These are phyloP conservation scores for Cecidostiba fungosa DNA, from an alignment of 2,888 invertebrate species.

Conservation along the genomic window DNA sequence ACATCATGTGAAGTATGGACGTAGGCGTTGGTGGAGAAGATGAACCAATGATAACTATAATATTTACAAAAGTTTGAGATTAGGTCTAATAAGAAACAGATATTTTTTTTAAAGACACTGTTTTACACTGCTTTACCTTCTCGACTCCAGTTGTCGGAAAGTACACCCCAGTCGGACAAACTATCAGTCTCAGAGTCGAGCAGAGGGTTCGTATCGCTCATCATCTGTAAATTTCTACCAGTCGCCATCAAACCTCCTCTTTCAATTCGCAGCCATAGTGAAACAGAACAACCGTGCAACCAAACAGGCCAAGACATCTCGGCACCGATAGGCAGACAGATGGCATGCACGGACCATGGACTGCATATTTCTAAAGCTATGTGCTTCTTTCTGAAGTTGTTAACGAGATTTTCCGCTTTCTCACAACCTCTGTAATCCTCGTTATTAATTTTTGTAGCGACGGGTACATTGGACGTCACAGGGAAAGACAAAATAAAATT, in stretches of 20 bases:
- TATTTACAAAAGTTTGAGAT: neutral
- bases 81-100: slow-evolving; percentile 19
- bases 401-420: slow-evolving; percentile 76
- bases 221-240: slow-evolving; percentile 65
- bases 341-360: slow-evolving; percentile 78
- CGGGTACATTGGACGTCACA: neutral
- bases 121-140: slow-evolving; percentile 71
- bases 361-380: slow-evolving; percentile 76
- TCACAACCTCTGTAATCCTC: slow-evolving; percentile 73
- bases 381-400: slow-evolving; percentile 77
- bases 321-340: slow-evolving; percentile 75
- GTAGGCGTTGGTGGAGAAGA: slow-evolving; percentile 75
- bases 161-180: slow-evolving; percentile 77
- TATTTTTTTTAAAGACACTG: neutral
- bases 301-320: slow-evolving; percentile 83
- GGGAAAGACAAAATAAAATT: slow-evolving; percentile 83
- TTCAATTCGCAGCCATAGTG: slow-evolving; percentile 82
- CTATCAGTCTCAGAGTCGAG: slow-evolving; percentile 76
- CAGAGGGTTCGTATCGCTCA: slow-evolving; percentile 67
- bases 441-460: neutral
- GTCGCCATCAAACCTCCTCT: slow-evolving; percentile 69
- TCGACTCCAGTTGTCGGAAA: slow-evolving; percentile 78
- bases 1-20: slow-evolving; percentile 82
- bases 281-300: slow-evolving; percentile 83
- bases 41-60: slow-evolving; percentile 74